These are phyloP conservation scores for Terebella lapidaria DNA, from an alignment of 2,888 invertebrate genomes.

Conservation along the genomic window DNA sequence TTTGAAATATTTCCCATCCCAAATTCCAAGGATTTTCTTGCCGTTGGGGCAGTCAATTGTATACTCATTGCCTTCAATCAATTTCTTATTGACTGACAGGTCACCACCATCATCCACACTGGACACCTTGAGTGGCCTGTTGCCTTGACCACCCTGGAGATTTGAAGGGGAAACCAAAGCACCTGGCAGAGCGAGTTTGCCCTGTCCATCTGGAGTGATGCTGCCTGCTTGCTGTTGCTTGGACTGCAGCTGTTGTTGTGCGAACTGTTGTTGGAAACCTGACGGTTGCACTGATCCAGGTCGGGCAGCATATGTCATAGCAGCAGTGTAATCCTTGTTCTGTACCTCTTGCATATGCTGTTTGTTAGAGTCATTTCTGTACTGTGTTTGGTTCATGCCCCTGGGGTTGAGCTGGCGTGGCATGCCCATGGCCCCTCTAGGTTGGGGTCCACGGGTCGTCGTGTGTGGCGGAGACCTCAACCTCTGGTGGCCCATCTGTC, in stretches of 20 bases:
- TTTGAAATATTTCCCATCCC: slow-evolving; percentile 26
- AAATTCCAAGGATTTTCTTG: slow-evolving; percentile 11
- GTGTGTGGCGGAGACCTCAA: too few relatives aligned
- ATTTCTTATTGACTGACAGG: neutral
- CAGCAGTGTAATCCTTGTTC: neutral
- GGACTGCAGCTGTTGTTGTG: neutral
- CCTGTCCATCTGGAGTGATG: too few relatives aligned
- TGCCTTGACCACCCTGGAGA: neutral
- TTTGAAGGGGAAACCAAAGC: neutral
- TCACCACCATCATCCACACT: neutral
- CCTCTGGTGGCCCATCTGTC: too few relatives aligned
- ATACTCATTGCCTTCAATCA: slow-evolving; percentile 18
- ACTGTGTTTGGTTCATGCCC: neutral
- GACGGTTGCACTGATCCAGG: neutral
- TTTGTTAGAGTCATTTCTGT: neutral
- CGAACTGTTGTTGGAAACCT: neutral
- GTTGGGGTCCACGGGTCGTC: neutral
- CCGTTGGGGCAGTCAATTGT: slow-evolving; percentile 16
- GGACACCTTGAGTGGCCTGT: neutral
- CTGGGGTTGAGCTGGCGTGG: neutral
- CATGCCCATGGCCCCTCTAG: neutral
- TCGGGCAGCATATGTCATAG: neutral
- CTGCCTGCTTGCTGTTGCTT: neutral
- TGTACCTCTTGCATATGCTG: neutral
- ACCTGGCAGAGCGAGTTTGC: neutral